Percentiles rank a stretch among this genome's conserved stretches.
phyloP scores from a whole-genome alignment of 1,140 invertebrate genomes.

The Procambarus clarkii region DNA sequence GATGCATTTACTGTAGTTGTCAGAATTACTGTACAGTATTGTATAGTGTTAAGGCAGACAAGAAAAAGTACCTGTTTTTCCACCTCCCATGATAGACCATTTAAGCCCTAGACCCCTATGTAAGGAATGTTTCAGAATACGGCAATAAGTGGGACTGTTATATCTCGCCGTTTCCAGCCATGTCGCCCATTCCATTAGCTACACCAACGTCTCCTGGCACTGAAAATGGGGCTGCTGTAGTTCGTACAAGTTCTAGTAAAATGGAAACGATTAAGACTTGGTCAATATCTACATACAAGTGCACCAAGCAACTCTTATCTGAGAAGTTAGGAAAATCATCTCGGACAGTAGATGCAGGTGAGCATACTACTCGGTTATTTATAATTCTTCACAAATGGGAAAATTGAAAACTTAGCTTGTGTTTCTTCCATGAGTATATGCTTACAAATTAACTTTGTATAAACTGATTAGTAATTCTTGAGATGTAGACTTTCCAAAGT shows the following conservation, averaged over 20 bases:
- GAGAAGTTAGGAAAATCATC: constrained; percentile 96
- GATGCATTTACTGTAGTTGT: no score
- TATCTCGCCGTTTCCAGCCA: constrained; percentile 66
- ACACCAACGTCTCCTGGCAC: constrained; percentile 43
- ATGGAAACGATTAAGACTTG: constrained; percentile 83
- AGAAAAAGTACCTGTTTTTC: not conserved
- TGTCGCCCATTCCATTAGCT: constrained; percentile 54
- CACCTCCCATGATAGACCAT: not conserved
- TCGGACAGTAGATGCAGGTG: constrained; percentile 91
- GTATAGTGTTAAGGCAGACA: no score
- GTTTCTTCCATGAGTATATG: no score
- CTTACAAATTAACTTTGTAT: no score
- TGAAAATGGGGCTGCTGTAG: constrained; percentile 55
- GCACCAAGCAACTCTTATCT: constrained; percentile 94
- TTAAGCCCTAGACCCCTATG: constrained; percentile 52
- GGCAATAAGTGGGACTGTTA: constrained; percentile 67
- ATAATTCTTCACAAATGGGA: no score
- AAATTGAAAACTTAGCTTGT: no score
- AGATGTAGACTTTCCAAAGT: no score
- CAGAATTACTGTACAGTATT: no score
- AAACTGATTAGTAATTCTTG: no score
- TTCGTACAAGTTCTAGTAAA: constrained; percentile 46
- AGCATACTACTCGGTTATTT: constrained; percentile 15
- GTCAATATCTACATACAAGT: constrained; percentile 98
- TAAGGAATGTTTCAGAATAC: constrained; percentile 62